These are phyloP conservation scores for Porites australiensis DNA, from an alignment of 64 coral and sea anemone species.

Conservation along the genomic window DNA sequence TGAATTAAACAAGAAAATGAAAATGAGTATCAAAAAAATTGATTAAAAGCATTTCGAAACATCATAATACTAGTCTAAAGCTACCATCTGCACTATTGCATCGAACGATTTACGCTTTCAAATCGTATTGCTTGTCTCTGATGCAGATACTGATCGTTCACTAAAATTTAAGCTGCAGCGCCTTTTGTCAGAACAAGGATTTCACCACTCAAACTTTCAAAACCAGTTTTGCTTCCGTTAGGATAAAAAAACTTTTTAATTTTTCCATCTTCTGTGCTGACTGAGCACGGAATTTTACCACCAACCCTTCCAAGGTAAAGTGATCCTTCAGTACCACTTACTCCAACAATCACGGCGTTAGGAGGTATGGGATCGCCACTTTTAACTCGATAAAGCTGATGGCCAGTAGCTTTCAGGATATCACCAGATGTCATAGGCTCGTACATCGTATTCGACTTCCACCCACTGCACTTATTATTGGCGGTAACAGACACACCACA, in stretches of 20 bases:
- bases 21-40: too few relatives aligned
- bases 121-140: too few relatives aligned
- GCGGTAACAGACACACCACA: neutral
- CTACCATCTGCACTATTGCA: too few relatives aligned
- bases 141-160: too few relatives aligned
- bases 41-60: too few relatives aligned
- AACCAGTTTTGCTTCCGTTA: neutral
- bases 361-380: neutral
- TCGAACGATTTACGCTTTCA: too few relatives aligned
- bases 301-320: conserved; percentile 12
- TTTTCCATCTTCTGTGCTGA: neutral
- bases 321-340: neutral
- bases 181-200: neutral
- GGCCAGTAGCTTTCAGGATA: neutral
- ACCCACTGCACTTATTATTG: neutral
- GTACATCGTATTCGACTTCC: neutral
- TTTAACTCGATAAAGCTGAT: neutral
- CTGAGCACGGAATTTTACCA: neutral
- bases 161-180: too few relatives aligned
- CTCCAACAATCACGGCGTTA: neutral
- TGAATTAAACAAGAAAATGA: too few relatives aligned
- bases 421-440: neutral
- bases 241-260: neutral
- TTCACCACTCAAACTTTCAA: neutral
- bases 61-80: too few relatives aligned